Evolutionary conservation across 2,113 vertebrate species (phyloP).

Genomic region (Tenrec ecaudatus): DNA sequence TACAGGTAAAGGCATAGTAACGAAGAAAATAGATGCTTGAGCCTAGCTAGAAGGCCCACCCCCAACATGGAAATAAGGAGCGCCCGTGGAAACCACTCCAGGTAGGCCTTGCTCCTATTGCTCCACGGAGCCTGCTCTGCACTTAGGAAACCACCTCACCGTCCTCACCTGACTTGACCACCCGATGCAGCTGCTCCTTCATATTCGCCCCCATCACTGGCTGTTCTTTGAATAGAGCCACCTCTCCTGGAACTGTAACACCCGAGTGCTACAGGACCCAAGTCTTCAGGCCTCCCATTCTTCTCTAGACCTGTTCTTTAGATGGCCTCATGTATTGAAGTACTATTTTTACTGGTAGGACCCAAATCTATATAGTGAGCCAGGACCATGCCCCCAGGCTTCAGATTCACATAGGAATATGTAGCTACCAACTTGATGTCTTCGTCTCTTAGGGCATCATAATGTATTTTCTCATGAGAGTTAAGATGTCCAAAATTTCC

Average conservation of each 20-base stretch:
- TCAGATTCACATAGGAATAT: not conserved
- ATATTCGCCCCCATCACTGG: not conserved
- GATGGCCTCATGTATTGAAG: not conserved
- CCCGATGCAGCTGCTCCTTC: not conserved
- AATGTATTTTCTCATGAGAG: not conserved
- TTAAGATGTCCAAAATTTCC: not conserved
- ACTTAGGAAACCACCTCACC: not conserved
- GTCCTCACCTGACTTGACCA: no score
- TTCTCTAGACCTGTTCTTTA: not conserved
- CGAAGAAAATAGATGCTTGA: not conserved
- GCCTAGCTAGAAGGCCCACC: not conserved
- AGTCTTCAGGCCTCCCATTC: not conserved
- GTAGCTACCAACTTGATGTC: not conserved
- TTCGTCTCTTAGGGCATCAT: not conserved
- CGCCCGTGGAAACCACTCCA: not conserved
- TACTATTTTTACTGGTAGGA: not conserved
- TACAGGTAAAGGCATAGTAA: not conserved
- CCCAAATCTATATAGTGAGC: not conserved
- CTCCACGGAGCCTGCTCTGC: not conserved
- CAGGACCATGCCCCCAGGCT: not conserved
- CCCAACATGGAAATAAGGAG: not conserved
- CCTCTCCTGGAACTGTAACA: not conserved
- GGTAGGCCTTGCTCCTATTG: not conserved
- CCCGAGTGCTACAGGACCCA: not conserved
- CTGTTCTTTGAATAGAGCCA: not conserved